phyloP scores from a whole-genome alignment of 2,888 invertebrate species.

The Liposcelis brunnea region DNA sequence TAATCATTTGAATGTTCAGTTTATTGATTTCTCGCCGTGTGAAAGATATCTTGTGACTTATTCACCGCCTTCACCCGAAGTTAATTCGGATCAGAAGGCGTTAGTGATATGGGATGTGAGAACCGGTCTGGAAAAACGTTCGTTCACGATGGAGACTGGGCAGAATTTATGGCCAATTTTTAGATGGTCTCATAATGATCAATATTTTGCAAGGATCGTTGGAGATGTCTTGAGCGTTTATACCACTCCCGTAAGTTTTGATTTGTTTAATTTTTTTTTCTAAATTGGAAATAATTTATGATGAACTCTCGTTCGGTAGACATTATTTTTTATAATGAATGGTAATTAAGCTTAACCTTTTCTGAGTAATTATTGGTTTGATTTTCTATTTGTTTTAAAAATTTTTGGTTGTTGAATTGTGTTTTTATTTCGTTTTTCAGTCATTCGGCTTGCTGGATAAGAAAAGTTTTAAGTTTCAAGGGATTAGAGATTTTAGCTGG shows the following conservation, averaged over 20 bases:
- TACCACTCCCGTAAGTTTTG: constrained; percentile 60
- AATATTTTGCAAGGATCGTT: constrained; percentile 80
- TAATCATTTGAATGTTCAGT: constrained; percentile 75
- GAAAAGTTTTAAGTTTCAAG: constrained; percentile 80
- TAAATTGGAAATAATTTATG: background rate
- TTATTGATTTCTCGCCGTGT: constrained; percentile 94
- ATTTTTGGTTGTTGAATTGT: background rate
- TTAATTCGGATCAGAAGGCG: constrained; percentile 52
- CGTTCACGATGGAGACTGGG: constrained; percentile 65
- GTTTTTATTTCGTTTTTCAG: constrained; percentile 26
- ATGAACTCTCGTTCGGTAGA: background rate
- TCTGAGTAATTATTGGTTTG: background rate
- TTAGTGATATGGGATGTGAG: constrained; percentile 95
- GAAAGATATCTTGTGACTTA: constrained; percentile 92
- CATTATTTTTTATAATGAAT: constrained; percentile 6
- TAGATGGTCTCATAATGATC: constrained; percentile 94
- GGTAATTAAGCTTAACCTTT: too few species aligned
- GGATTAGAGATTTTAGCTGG: constrained; percentile 92
- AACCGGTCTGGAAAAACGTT: constrained; percentile 82
- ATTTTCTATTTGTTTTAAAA: background rate
- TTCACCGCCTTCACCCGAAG: constrained; percentile 50
- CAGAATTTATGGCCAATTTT: constrained; percentile 75
- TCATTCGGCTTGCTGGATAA: constrained; percentile 87
- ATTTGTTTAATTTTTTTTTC: constrained; percentile 7
- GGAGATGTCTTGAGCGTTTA: constrained; percentile 78